These are phyloP conservation scores for Merluccius polli DNA, from an alignment of 2,797 vertebrate species.

Conservation along the genomic window DNA sequence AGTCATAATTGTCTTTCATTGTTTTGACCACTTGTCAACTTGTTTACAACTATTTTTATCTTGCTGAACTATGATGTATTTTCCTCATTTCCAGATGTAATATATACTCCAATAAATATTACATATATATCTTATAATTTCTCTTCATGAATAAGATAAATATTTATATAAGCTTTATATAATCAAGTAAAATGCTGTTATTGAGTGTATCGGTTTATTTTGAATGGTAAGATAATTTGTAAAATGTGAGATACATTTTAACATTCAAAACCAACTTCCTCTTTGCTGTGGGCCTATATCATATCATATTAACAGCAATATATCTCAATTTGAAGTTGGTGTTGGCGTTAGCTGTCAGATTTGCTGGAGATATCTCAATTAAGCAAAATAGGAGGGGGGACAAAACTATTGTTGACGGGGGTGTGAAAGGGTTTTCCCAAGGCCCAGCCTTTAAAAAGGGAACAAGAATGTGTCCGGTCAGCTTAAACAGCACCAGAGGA, in stretches of 20 bases:
- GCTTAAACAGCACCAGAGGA: conserved; percentile 73
- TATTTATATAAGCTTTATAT: not conserved
- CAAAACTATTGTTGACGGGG: conserved; percentile 71
- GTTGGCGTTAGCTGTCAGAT: conserved; percentile 73
- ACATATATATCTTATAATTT: not conserved
- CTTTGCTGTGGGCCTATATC: conserved; percentile 7
- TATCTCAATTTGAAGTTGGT: conserved; percentile 29
- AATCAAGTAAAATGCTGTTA: not conserved
- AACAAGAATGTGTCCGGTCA: conserved; percentile 78
- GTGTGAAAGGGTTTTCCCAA: conserved; percentile 71
- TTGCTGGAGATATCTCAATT: conserved; percentile 79
- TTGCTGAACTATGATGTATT: not conserved
- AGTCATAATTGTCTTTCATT: conserved; percentile 33
- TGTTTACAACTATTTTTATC: not conserved
- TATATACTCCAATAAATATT: not conserved
- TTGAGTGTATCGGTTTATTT: not conserved
- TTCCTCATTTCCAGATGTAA: not conserved
- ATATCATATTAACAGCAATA: conserved; percentile 26
- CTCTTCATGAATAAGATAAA: not conserved
- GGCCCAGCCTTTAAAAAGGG: conserved; percentile 65
- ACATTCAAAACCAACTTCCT: conserved; percentile 23
- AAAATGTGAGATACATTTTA: conserved; percentile 2
- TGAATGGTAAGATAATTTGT: not conserved
- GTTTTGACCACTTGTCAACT: conserved; percentile 4
- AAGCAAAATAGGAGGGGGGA: conserved; percentile 58